A percentile compares a stretch with the other conserved stretches of the same genome.
These are phyloP conservation scores for Acestrorhynchus altus DNA, from an alignment of 2,797 vertebrate genomes.

Conservation along the genomic window DNA sequence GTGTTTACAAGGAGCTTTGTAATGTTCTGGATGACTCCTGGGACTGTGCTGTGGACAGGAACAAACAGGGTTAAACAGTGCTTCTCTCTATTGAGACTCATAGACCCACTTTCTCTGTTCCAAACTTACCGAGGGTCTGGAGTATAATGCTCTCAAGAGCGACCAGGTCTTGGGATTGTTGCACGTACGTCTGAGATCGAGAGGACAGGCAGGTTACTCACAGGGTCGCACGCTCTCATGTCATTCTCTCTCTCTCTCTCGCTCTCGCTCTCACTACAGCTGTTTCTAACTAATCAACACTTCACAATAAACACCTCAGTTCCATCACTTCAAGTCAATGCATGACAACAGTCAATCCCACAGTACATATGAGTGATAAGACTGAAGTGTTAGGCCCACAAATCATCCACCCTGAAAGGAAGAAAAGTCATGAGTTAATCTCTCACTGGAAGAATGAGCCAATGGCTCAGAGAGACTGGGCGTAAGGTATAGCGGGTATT, in stretches of 20 bases:
- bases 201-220: conserved; percentile 64
- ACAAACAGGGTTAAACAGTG: conserved; percentile 68
- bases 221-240: conserved; percentile 47
- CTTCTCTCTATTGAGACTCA: conserved; percentile 62
- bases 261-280: conserved; percentile 28
- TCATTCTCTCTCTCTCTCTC: conserved; percentile 51
- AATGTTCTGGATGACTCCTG: conserved; percentile 30
- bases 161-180: conserved; percentile 98
- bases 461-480: not conserved
- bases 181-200: conserved; percentile 91
- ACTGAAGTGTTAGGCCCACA: conserved; percentile 17
- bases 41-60: conserved; percentile 68
- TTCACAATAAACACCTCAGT: conserved; percentile 22
- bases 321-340: conserved; percentile 24
- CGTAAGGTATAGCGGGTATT: not conserved
- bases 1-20: conserved; percentile 72
- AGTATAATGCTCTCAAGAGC: conserved; percentile 99
- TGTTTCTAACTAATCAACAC: conserved; percentile 41
- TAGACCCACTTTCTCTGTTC: conserved; percentile 76
- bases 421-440: conserved; percentile 15
- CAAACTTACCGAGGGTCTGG: conserved; percentile 95
- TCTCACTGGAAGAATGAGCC: not conserved
- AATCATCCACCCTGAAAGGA: conserved; percentile 41
- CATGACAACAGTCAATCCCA: conserved; percentile 2
- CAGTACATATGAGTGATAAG: conserved; percentile 1